phyloP scores from a whole-genome alignment of 2,113 vertebrate genomes.

The Saguinus midas region DNA sequence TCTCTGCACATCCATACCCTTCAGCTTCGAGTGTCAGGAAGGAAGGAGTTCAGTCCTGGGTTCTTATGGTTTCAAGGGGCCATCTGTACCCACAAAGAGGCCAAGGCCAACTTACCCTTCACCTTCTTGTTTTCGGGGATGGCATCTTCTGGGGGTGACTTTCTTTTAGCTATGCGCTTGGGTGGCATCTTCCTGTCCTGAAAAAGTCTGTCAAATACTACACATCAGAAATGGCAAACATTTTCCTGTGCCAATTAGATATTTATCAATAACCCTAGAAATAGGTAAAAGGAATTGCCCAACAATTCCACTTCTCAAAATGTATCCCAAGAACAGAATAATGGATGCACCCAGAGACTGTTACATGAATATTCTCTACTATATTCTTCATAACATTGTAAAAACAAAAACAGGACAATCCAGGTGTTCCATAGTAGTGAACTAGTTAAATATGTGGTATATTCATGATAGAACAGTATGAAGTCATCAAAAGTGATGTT shows the following conservation, averaged over 20 bases:
- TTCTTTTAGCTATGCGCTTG: constrained; percentile 87
- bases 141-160: constrained; percentile 74
- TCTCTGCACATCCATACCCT: background rate
- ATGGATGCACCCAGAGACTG: background rate
- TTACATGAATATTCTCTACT: constrained; percentile 9
- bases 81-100: background rate
- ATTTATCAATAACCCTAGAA: background rate
- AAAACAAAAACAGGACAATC: background rate
- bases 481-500: background rate
- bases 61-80: background rate
- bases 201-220: background rate
- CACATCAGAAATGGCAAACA: constrained; percentile 37
- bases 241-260: background rate
- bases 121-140: constrained; percentile 84
- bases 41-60: background rate
- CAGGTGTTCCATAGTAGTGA: background rate
- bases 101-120: constrained; percentile 84
- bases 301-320: constrained; percentile 1
- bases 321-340: background rate
- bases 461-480: background rate
- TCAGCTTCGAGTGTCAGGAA: constrained; percentile 13
- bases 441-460: background rate
- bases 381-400: background rate
- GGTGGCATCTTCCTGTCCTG: constrained; percentile 85
- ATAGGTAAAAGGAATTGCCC: background rate